Evolutionary conservation across 2,113 vertebrate species (phyloP), one percentile per base, ranked within the genome.

Genomic region (Indri indri): DNA sequence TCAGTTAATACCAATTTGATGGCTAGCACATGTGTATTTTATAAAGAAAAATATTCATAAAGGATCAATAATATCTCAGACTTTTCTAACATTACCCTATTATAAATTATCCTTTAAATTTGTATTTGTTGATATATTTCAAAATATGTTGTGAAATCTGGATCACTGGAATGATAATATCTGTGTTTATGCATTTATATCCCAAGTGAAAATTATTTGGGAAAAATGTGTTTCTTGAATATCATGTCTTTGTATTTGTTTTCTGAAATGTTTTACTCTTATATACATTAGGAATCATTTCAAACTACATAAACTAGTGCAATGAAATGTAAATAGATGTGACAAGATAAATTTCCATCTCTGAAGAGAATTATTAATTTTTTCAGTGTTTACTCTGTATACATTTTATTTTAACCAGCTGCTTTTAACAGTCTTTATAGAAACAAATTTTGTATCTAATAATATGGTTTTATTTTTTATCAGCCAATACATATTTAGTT

Each of bases 361-460:
- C 32, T 93, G 40, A 37, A 65, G 97, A 93, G 97, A 74, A 95
- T 18, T 13, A 1, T 0, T 95, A 90, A 96, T 97, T 97, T 98
- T 98, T 95, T 97, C 59, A 93, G 42, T 96, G 88, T 97, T 98
- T 98, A 74, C 84, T 97, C 92, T 96, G 89, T 13, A 95, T 89
- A 76, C 52, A 97, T 91, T 95, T 96, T 97, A 98, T 97, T 94
- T 71, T 93, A 74, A 74, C 83, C 93, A 96, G 96, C 90, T 97
- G 42, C 1, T 42, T 74, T 98, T 98, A 92, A 97, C 95, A 97
- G 96, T 98, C 94, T 96, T 61, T 91, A 97, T 97, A 96, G 96
- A 97, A 98, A 90, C 74, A 96, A 50, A 96, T 77, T 86, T 84
- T 96, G 77, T 20, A 98, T 97, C 63, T 91, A 94, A 95, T 94